Base-by-base conservation (phyloP, 2,888 invertebrate genomes). In the Pegoplata infirma region DNA sequence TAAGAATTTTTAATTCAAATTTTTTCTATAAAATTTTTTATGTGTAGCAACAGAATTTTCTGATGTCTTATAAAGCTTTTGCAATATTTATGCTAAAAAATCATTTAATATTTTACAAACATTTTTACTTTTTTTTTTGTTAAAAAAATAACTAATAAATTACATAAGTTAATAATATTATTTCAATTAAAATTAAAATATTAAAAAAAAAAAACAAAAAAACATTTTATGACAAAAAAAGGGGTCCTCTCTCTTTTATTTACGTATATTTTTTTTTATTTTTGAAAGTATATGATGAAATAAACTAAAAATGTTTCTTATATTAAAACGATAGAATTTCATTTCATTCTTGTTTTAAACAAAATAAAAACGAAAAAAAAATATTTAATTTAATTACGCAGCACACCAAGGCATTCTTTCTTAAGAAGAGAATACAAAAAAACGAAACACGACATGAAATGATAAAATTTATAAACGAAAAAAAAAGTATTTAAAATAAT, bases 121-220 rank as follows among this genome's bases (percentile, higher is more conserved):
- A 79, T 71, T 78, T 68, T 81, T 49, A 67, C 14, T 49, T 40
- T 25, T 51, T 44, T 36, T 12, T 8, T 17, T 63, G 32, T 36
- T 56, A 63, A 74, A 63, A 36, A 63, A 55, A 21, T 51, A 67
- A 73, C 14, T 16, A 77, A 69, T 44, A 73, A 63, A 68, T 5
- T 25, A 2, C 25, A 46, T n/a, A n/a, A n/a, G 14, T n/a, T 40
- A n/a, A 40, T 40, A 40, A 8, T 40, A 40, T 40, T n/a, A 40
- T 40, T 40, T n/a, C 25, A 17, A 59, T 23, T 56, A 47, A 40
- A 17, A 59, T 23, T 56, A 47, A 80, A 81, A 64, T 66, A 66
- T 80, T 68, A 49, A 68, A 74, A 77, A 80, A n/a, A 73, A 72
- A 49, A 63, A 75, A 68, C 81, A 81, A 82, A 28, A 63, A 63